These are phyloP conservation scores for Pitangus sulphuratus DNA, from an alignment of 2,797 vertebrate genomes.

Conservation along the genomic window DNA sequence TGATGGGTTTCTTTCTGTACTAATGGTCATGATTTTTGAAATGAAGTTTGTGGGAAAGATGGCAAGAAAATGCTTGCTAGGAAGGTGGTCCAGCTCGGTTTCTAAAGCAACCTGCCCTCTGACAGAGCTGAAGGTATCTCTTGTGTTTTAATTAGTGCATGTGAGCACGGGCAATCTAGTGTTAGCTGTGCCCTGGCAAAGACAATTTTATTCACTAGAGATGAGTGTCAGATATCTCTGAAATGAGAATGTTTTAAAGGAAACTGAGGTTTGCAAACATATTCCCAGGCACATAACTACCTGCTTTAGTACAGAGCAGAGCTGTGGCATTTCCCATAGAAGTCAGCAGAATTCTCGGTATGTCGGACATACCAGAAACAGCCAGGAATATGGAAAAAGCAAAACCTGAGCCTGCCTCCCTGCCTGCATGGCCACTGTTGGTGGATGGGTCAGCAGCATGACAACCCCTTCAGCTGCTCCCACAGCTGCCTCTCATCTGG, in stretches of 20 bases:
- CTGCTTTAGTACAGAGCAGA: neutral
- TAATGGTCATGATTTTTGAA: neutral
- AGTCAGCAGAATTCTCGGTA: neutral
- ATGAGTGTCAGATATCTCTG: neutral
- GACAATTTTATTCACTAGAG: neutral
- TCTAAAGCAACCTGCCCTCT: neutral
- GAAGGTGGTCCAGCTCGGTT: neutral
- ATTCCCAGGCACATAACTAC: neutral
- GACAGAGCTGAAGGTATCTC: neutral
- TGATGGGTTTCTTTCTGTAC: neutral
- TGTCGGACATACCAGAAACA: neutral
- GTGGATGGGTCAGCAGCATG: neutral
- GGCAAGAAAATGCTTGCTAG: neutral
- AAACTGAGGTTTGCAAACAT: neutral
- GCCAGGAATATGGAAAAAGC: neutral
- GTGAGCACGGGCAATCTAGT: neutral
- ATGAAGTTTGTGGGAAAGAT: neutral
- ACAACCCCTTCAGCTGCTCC: neutral
- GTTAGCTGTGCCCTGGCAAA: neutral
- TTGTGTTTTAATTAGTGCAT: neutral
- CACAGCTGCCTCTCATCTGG: fast-evolving
- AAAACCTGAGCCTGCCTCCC: neutral
- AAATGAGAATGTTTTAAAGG: neutral
- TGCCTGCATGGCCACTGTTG: neutral
- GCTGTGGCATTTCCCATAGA: fast-evolving